A percentile compares a stretch with the other conserved stretches of the same genome.
Evolutionary conservation across 2,797 vertebrate genomes (phyloP).

Genomic region (Lacerta bilineata): DNA sequence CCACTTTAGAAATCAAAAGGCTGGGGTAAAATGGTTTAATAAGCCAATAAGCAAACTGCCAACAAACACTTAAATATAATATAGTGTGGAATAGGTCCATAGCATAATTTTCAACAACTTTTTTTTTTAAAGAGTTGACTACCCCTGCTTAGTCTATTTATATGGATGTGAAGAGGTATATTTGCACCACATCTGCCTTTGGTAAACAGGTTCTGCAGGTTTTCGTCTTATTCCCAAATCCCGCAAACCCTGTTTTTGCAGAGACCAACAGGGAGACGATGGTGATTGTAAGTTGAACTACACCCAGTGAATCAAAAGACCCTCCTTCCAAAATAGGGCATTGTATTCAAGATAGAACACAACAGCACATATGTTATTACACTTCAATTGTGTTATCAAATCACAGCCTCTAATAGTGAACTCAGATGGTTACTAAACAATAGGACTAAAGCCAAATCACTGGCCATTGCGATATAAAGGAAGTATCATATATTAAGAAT

Average conservation of each 20-base stretch:
- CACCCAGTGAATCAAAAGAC: neutral
- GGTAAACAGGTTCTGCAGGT: neutral
- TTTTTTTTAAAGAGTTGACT: neutral
- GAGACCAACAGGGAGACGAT: neutral
- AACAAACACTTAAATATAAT: neutral
- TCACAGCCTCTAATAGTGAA: neutral
- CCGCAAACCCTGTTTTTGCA: neutral
- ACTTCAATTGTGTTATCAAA: neutral
- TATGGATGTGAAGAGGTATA: too few relatives aligned
- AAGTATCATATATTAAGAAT: neutral
- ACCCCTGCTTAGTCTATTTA: too few relatives aligned
- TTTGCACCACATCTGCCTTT: too few relatives aligned
- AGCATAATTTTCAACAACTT: neutral
- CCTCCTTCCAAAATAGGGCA: neutral
- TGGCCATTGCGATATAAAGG: neutral
- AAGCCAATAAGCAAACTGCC: neutral
- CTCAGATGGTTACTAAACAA: neutral
- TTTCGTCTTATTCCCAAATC: neutral
- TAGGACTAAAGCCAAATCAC: neutral
- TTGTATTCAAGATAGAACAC: neutral
- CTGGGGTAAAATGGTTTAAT: neutral
- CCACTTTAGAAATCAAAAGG: constrained; percentile 15
- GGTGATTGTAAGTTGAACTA: neutral
- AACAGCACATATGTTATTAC: neutral
- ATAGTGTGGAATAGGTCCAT: neutral